Evolutionary conservation across 2,888 invertebrate genomes (phyloP), one percentile per base, ranked within the genome.

Genomic region (Agelastica alni): DNA sequence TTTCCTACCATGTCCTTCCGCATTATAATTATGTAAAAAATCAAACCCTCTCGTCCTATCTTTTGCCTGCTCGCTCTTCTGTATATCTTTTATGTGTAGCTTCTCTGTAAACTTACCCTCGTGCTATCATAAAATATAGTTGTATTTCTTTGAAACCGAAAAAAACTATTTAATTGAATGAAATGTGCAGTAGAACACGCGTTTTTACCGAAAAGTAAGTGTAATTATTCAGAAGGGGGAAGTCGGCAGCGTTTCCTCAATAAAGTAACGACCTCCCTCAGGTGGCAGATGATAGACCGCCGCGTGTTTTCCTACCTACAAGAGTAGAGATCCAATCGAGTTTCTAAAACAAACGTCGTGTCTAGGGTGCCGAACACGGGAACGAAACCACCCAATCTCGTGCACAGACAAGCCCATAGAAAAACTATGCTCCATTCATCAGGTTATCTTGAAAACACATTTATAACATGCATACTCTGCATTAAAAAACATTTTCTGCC

Each of bases 171-270:
- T 39, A 39, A 39, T 39, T 39, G 18, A 39, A 39, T 39, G 12
- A 20, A 12, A 39, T n/a, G 20, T 20, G 6, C 37, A 39, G 10
- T 3, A 12, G 20, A 39, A 20, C 20, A 39, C 37, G 20, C 37
- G 37, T 36, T 36, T 16, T 17, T 36, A 16, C 12, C 10, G 18
- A 20, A 39, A 39, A 39, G 10, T 2, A 20, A 20, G 18, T 37
- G 17, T 3, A 14, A 5, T 10, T 18, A 7, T 18, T 37, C 20
- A 17, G 17, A 14, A 7, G 20, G 30, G 31, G 39, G 47, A 12
- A 39, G 13, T 28, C n/a, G 39, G 48, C 30, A 48, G 20, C 48
- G 9, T 39, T 48, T 48, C 48, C 48, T 48, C 48, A 48, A 48
- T 48, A 48, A 48, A 48, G 18, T 20, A 20, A 20, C 37, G 14